These are phyloP conservation scores for Anguilla japonica DNA, from an alignment of 2,113 vertebrate species.

Conservation along the genomic window DNA sequence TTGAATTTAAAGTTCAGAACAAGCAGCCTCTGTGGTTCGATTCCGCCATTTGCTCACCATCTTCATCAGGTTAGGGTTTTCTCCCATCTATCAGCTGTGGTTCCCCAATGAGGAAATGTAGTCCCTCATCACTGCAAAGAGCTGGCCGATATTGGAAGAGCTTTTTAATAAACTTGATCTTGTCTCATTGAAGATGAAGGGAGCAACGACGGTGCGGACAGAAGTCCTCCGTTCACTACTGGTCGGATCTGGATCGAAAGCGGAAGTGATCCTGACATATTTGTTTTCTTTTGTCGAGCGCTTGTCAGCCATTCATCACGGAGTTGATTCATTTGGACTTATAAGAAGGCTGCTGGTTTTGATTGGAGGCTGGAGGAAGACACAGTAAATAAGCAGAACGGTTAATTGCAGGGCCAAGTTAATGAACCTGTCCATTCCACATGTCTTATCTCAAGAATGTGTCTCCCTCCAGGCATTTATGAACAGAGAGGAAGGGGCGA, in stretches of 20 bases:
- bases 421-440: constrained; percentile 15
- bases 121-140: constrained; percentile 31
- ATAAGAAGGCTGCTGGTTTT: not conserved
- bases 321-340: not conserved
- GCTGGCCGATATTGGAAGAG: constrained; percentile 34
- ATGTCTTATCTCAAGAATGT: constrained; percentile 10
- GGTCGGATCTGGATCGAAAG: not conserved
- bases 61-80: constrained; percentile 6
- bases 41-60: not conserved
- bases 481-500: constrained; percentile 4
- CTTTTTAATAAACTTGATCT: constrained; percentile 46
- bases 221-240: constrained; percentile 6
- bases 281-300: constrained; percentile 14
- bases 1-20: not conserved
- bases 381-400: not conserved
- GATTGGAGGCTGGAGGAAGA: not conserved
- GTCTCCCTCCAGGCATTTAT: not conserved
- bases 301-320: constrained; percentile 7
- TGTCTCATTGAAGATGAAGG: constrained; percentile 34
- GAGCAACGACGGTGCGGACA: constrained; percentile 20
- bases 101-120: constrained; percentile 20
- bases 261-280: not conserved
- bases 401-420: constrained; percentile 17
- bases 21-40: not conserved
- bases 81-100: not conserved